A percentile compares a stretch with the other conserved stretches of the same genome.
These are phyloP conservation scores for Synergus japonicus DNA, from an alignment of 2,888 invertebrate genomes.

Conservation along the genomic window DNA sequence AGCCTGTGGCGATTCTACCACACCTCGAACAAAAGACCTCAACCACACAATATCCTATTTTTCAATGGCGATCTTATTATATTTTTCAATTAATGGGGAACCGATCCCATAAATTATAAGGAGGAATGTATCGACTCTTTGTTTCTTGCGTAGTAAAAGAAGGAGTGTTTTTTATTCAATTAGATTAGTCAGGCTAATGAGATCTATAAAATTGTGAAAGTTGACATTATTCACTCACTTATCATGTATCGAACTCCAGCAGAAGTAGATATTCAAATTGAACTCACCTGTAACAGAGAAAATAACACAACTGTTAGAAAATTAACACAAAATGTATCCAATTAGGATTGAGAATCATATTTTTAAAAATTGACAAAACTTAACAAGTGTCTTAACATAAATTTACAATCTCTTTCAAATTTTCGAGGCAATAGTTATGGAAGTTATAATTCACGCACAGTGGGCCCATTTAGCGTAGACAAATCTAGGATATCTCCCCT, in stretches of 20 bases:
- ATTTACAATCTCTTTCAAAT: not conserved
- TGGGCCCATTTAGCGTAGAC: slow-evolving; percentile 24
- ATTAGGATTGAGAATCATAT: not conserved
- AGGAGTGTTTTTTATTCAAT: not conserved
- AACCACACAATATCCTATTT: slow-evolving; percentile 22
- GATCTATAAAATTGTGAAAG: no score
- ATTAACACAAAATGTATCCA: not conserved
- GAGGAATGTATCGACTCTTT: not conserved
- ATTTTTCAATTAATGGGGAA: slow-evolving; percentile 37
- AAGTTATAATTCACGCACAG: slow-evolving; percentile 31
- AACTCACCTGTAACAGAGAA: slow-evolving; percentile 5
- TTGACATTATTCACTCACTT: no score
- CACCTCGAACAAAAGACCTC: slow-evolving; percentile 29
- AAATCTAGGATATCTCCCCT: slow-evolving; percentile 14
- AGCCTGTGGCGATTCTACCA: slow-evolving; percentile 19
- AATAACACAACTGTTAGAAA: not conserved
- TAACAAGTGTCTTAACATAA: not conserved
- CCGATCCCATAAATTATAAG: slow-evolving; percentile 13
- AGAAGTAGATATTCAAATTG: not conserved
- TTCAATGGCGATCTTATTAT: slow-evolving; percentile 27
- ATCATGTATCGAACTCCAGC: not conserved
- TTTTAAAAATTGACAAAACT: not conserved
- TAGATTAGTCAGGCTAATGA: not conserved
- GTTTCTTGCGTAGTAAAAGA: not conserved
- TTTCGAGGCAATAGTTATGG: not conserved